phyloP scores from a whole-genome alignment of 2,797 vertebrate species.

The Rhinichthys osculus region DNA sequence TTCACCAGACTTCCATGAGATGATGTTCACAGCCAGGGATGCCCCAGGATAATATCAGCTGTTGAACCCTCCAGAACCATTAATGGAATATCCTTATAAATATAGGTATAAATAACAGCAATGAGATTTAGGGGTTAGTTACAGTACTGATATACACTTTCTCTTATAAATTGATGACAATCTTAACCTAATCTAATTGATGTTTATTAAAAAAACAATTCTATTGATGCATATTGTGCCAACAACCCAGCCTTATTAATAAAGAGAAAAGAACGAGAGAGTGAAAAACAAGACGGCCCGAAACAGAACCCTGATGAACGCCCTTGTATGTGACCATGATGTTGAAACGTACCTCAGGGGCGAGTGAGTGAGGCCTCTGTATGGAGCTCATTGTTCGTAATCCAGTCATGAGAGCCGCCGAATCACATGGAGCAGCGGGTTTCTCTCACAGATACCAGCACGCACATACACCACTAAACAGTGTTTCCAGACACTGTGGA shows the following conservation, averaged over 20 bases:
- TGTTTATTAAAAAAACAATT: not conserved
- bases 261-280: not conserved
- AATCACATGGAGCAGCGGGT: constrained; percentile 59
- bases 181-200: too few species aligned
- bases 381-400: constrained; percentile 64
- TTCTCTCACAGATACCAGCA: constrained; percentile 9
- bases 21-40: not conserved
- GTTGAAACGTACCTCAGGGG: constrained; percentile 55
- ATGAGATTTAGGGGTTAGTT: too few species aligned
- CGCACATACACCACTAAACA: constrained; percentile 24
- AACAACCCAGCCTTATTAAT: not conserved
- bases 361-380: constrained; percentile 45
- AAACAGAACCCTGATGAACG: constrained; percentile 11
- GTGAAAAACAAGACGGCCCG: not conserved
- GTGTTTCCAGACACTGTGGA: not conserved
- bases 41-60: not conserved
- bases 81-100: not conserved
- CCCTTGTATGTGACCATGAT: constrained; percentile 47
- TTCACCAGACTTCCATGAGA: not conserved
- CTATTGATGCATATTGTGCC: not conserved
- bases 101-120: too few species aligned
- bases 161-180: too few species aligned
- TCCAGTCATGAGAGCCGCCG: constrained; percentile 61
- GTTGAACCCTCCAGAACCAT: not conserved
- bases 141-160: too few species aligned